A percentile compares a stretch with the other conserved stretches of the same genome.
Conservation (phyloP, 2,797 vertebrate genomes). For the Gymnothorax reevesii region DNA sequence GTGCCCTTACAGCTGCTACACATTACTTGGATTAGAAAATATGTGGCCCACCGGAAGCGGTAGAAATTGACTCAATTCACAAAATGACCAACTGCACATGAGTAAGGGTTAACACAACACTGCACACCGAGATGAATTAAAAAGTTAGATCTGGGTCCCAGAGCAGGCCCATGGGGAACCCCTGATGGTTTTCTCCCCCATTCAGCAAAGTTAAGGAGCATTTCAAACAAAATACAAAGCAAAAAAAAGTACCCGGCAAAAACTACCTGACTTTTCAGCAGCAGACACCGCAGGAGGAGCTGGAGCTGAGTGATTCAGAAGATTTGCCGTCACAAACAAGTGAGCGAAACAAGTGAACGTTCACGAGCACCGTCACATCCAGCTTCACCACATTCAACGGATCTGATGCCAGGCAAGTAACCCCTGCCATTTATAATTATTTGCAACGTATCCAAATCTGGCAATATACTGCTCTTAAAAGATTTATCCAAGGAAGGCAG, state of each 20-base stretch:
- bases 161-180: not conserved
- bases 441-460: not conserved
- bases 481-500: not conserved
- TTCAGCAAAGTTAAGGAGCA: not conserved
- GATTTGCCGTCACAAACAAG: constrained; percentile 28
- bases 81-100: not conserved
- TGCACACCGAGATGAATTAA: constrained; percentile 22
- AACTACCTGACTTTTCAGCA: constrained; percentile 37
- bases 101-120: constrained; percentile 9
- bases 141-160: constrained; percentile 12
- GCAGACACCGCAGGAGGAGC: constrained; percentile 43
- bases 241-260: not conserved
- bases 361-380: not conserved
- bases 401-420: not conserved
- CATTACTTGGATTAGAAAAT: not conserved
- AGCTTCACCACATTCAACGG: not conserved
- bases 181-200: not conserved
- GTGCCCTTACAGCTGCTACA: not conserved
- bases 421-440: not conserved
- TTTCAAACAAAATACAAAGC: not conserved
- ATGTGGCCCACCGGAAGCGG: not conserved
- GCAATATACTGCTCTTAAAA: not conserved
- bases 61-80: not conserved
- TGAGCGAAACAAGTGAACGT: not conserved
- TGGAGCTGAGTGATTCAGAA: constrained; percentile 38